A percentile compares a stretch with the other conserved stretches of the same genome.
These are phyloP conservation scores for Amphiura filiformis DNA, from an alignment of 35 echinoderm and acorn worm genomes.

Conservation along the genomic window DNA sequence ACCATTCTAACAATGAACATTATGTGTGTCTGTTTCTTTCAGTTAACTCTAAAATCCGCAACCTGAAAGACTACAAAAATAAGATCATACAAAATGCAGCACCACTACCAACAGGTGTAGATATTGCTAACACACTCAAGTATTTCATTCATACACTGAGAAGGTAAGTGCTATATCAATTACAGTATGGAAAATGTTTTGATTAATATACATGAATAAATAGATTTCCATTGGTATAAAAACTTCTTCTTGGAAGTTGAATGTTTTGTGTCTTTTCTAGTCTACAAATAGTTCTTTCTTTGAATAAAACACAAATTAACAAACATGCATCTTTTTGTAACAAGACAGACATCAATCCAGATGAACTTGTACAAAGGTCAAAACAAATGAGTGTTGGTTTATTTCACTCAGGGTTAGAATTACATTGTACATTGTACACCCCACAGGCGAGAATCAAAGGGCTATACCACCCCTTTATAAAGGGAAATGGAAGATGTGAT, in stretches of 20 bases:
- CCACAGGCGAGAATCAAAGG: background rate
- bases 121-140: conserved; percentile 93
- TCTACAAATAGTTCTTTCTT: background rate
- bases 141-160: conserved; percentile 96
- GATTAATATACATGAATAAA: no score
- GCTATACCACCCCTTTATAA: no score
- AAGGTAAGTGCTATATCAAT: conserved; percentile 49
- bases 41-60: conserved; percentile 97
- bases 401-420: background rate
- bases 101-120: conserved; percentile 86
- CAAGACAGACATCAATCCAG: no score
- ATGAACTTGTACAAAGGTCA: no score
- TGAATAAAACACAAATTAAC: background rate
- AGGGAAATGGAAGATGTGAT: no score
- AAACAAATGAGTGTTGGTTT: background rate
- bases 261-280: background rate
- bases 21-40: no score
- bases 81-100: conserved; percentile 84
- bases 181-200: no score
- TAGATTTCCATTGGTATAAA: no score
- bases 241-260: no score
- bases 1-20: no score
- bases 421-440: no score
- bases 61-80: conserved; percentile 91
- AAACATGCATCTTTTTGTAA: no score